A percentile compares a stretch with the other conserved stretches of the same genome.
Conservation (phyloP, 2,797 vertebrate species). For the Trachops cirrhosus region DNA sequence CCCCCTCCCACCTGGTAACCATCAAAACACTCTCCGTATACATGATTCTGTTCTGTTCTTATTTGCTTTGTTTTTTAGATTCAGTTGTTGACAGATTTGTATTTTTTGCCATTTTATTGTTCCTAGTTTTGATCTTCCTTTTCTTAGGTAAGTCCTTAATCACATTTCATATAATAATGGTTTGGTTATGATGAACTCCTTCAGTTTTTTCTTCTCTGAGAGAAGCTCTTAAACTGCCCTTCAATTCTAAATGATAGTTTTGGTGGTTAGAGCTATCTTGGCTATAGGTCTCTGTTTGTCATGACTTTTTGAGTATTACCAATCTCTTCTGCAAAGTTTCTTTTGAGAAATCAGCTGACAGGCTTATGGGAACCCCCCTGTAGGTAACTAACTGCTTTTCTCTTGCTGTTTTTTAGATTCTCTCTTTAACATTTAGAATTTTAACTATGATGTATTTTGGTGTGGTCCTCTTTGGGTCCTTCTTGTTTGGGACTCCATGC, state of each 20-base stretch:
- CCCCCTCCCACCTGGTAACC: background rate
- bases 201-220: too few relatives aligned
- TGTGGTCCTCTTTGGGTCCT: background rate
- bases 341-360: background rate
- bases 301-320: background rate
- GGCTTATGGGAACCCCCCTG: background rate
- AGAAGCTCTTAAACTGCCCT: too few relatives aligned
- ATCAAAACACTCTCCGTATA: too few relatives aligned
- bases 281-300: background rate
- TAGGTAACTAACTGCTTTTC: background rate
- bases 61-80: background rate
- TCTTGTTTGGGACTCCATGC: background rate
- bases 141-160: too few relatives aligned
- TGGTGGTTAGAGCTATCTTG: background rate
- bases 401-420: background rate
- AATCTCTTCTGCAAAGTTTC: background rate
- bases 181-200: too few relatives aligned
- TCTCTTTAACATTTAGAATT: background rate
- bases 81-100: background rate
- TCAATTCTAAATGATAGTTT: background rate
- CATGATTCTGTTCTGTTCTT: background rate
- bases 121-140: too few relatives aligned
- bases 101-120: background rate
- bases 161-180: too few relatives aligned
- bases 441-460: background rate